phyloP scores from a whole-genome alignment of 2,797 vertebrate species.

The Peromyscus melanophrys region DNA sequence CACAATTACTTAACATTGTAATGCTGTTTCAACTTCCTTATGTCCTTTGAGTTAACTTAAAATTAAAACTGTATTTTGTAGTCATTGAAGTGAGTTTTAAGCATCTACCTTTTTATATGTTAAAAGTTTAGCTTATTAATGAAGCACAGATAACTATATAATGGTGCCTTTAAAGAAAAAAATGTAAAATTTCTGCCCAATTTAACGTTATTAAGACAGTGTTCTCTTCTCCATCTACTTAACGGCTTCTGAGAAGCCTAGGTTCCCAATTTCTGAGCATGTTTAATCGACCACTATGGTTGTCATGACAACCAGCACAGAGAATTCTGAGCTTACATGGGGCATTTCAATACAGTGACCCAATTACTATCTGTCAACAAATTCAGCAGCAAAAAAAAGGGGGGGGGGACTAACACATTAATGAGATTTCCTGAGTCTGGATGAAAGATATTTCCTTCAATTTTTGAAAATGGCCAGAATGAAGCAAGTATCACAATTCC shows the following conservation, averaged over 20 bases:
- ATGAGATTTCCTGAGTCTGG: slow-evolving; percentile 88
- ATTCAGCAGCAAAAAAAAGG: slow-evolving; percentile 95
- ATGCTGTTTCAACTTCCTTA: not conserved
- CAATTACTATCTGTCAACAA: slow-evolving; percentile 98
- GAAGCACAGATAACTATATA: slow-evolving; percentile 8
- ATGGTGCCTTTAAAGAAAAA: not conserved
- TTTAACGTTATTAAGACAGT: slow-evolving; percentile 62
- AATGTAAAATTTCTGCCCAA: slow-evolving; percentile 10
- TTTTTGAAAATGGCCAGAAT: slow-evolving; percentile 79
- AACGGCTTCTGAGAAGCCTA: slow-evolving; percentile 86
- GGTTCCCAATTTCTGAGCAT: slow-evolving; percentile 91
- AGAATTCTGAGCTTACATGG: slow-evolving; percentile 92
- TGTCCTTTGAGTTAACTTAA: not conserved
- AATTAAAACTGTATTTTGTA: not conserved
- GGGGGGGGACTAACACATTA: slow-evolving; percentile 89
- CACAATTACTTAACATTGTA: slow-evolving; percentile 5
- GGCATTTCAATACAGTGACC: slow-evolving; percentile 96
- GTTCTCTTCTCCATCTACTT: slow-evolving; percentile 85
- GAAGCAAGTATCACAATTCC: slow-evolving; percentile 55
- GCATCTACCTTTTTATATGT: not conserved
- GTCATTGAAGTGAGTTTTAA: slow-evolving; percentile 19
- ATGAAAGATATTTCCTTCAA: slow-evolving; percentile 81
- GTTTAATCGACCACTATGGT: slow-evolving; percentile 96
- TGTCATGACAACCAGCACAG: slow-evolving; percentile 95
- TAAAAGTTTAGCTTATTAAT: slow-evolving; percentile 38